These are phyloP conservation scores for Schizotus pectinicornis DNA, from an alignment of 2,888 invertebrate species.

Conservation along the genomic window DNA sequence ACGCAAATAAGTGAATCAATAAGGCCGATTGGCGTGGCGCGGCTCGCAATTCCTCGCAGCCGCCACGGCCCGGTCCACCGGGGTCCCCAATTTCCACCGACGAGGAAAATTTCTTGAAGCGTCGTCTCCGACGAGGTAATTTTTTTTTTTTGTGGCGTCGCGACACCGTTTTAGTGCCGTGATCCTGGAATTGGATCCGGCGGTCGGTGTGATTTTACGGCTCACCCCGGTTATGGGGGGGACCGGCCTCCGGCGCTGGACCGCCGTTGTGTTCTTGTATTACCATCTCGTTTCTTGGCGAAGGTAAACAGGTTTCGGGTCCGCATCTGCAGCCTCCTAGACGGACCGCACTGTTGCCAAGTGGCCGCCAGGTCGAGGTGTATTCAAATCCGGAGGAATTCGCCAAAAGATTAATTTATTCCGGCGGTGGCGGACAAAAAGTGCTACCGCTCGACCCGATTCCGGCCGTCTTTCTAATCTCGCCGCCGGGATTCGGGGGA, in stretches of 20 bases:
- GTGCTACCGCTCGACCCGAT: neutral
- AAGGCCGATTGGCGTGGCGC: slow-evolving; percentile 11
- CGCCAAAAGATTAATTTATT: slow-evolving; percentile 4
- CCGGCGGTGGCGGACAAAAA: neutral
- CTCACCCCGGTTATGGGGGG: slow-evolving; percentile 23
- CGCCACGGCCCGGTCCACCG: neutral
- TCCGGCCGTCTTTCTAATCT: neutral
- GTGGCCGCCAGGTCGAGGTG: slow-evolving; percentile 13
- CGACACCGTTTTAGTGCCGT: neutral
- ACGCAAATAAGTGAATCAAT: slow-evolving; percentile 15
- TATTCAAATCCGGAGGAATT: slow-evolving; percentile 19
- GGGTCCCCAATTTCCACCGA: neutral
- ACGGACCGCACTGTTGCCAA: slow-evolving; percentile 28
- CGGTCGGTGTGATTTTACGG: slow-evolving; percentile 11
- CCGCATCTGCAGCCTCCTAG: slow-evolving; percentile 38
- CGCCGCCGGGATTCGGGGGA: neutral
- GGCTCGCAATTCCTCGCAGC: slow-evolving; percentile 8
- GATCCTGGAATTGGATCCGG: slow-evolving; percentile 10
- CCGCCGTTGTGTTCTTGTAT: slow-evolving; percentile 29
- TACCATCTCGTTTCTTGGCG: slow-evolving; percentile 42
- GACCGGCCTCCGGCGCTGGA: slow-evolving; percentile 16
- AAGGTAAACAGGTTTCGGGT: slow-evolving; percentile 57
- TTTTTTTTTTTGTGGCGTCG: neutral
- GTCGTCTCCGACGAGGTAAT: too few species aligned
- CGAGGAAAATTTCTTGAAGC: too few species aligned